Evolutionary conservation across 2,797 vertebrate genomes (phyloP).

Genomic region (Hylomyscus alleni): DNA sequence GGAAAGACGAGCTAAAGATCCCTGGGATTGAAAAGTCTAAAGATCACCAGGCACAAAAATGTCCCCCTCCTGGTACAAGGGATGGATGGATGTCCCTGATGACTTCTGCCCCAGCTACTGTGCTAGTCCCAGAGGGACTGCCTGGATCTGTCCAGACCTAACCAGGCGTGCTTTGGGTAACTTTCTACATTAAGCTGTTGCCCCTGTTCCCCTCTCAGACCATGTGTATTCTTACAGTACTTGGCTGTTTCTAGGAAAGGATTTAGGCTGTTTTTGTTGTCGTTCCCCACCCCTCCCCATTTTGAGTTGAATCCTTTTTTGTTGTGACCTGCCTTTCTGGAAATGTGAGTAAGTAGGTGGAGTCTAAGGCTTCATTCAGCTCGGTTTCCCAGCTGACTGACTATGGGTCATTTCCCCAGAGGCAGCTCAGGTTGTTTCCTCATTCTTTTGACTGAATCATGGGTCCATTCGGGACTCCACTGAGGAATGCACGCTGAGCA

Average conservation of each 20-base stretch:
- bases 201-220: not conserved
- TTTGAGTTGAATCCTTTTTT: slow-evolving; percentile 24
- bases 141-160: not conserved
- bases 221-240: not conserved
- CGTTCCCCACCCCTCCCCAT: too few species aligned
- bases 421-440: slow-evolving; percentile 27
- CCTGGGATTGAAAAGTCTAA: not conserved
- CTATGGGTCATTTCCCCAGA: not conserved
- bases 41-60: not conserved
- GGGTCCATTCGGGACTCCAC: slow-evolving; percentile 18
- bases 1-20: not conserved
- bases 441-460: slow-evolving; percentile 29
- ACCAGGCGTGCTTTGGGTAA: accelerated
- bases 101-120: too few species aligned
- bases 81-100: too few species aligned
- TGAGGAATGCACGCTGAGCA: not conserved
- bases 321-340: slow-evolving; percentile 5
- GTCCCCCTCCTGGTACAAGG: not conserved
- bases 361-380: not conserved
- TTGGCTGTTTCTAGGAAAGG: slow-evolving; percentile 27
- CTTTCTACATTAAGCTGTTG: not conserved
- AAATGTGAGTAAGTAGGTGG: not conserved
- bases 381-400: not conserved
- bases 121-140: not conserved
- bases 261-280: not conserved